Base-by-base conservation (phyloP, 2,113 vertebrate genomes). In the Dendrocopos noguchii region DNA sequence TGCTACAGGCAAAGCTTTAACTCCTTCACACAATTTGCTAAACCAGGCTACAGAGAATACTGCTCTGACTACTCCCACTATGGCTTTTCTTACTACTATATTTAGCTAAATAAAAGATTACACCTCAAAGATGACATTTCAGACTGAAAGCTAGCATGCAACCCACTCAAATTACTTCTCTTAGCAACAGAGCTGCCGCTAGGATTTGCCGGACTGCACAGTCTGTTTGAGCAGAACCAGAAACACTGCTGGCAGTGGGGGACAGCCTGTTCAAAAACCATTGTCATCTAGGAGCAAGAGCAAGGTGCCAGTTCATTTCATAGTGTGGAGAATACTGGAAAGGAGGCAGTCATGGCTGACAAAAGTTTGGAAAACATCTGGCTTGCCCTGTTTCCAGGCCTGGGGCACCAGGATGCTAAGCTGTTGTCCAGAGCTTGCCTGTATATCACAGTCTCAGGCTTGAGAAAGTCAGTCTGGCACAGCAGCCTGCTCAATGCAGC, bases 51-150 rank as follows among this genome's bases (percentile, higher is more conserved):
- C 56, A 70, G 85, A 94, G 74, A 90, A 86, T 15, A 86, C 21
- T 87, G 78, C 52, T 82, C 95, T 67, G 70, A 70, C 80, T 95
- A 59, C 67, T 88, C 77, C 67, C 87, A 72, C 80, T 66, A 56
- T 46, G 86, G 79, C 83, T 92, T 90, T 78, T 88, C 79, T 93
- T 71, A 86, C 55, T 83, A 55, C 84, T 92, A 91, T 91, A 96
- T 93, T 96, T 95, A 96, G 90, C 83, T 79, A 96, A 95, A 95
- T 93, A 96, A 91, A 95, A 92, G 93, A 95, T 88, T 95, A 88
- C 0, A 5, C 77, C 82, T 95, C 87, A 86, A 87, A 93, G 93
- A 94, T 95, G 91, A 94, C 94, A 95, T 95, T 95, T 96, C 93
- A 94, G 94, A 93, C 95, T 88, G 82, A 94, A 94, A 94, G 85